Evolutionary conservation across 2,113 vertebrate genomes (phyloP), one percentile per base, ranked within the genome.

Genomic region (Ifrita kowaldi): DNA sequence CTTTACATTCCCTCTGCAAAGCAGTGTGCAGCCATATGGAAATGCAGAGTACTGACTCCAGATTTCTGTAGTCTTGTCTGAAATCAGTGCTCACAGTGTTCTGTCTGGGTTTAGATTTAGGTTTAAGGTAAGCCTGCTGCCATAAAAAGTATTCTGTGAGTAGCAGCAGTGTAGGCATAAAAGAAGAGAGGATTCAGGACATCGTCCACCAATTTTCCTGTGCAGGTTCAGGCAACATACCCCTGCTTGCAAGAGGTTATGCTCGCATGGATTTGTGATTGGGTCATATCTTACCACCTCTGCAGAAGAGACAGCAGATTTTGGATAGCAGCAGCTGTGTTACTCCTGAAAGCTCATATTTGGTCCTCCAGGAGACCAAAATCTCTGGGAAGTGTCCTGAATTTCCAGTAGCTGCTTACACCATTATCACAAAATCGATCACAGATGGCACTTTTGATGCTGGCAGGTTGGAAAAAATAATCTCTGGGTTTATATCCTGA

Each of bases 341-440:
- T 76, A 22, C 22, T 80, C 50, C 69, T 33, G 47, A 49, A 81
- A 74, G 20, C 56, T 85, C 55, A 21, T 62, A 59, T 65, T 95
- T 35, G 14, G 56, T 69, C 57, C 52, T 80, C 46, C 32, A 52
- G 71, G 44, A 65, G 37, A 86, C 50, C 22, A 55, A 74, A 81
- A 59, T 90, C 64, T 90, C 76, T 78, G 89, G 73, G 68, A 89
- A 87, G 27, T 90, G 68, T 49, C 69, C 79, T 88, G 75, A 86
- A 90, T 93, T 96, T 95, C 76, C 92, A 86, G 85, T 93, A 96
- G 41, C 88, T 89, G 53, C 82, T 96, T 92, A 89, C 41, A 81
- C 64, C 41, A 56, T 89, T 95, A 87, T 68, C 63, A 78, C 62
- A 84, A 94, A 93, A 95, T 94, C 26, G 3, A 89, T 95, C 79